These are phyloP conservation scores for Clarias pachynema DNA, from an alignment of 2,797 vertebrate species.

Conservation along the genomic window DNA sequence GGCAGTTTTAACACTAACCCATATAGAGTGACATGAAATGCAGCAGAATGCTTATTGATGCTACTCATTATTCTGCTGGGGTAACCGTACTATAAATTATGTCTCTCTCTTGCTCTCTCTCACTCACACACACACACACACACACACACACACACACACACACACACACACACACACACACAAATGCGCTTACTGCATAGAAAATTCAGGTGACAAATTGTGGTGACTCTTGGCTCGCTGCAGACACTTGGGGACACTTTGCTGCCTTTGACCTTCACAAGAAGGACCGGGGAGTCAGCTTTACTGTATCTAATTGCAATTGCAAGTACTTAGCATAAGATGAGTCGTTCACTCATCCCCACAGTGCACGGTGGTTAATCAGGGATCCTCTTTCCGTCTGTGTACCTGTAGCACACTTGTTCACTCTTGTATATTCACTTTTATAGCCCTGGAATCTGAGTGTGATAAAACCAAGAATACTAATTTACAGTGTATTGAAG, in stretches of 20 bases:
- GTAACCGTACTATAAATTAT: constrained; percentile 2
- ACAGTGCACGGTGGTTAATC: constrained; percentile 20
- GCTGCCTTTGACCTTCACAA: constrained; percentile 39
- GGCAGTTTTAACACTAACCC: constrained; percentile 3
- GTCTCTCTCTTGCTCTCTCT: not conserved
- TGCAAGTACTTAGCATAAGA: constrained; percentile 26
- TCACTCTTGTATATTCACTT: constrained; percentile 41
- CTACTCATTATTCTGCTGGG: not conserved
- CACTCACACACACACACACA: not conserved
- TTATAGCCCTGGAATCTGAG: constrained; percentile 24
- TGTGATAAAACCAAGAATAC: not conserved
- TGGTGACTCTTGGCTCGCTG: not conserved
- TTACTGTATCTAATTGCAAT: constrained; percentile 22
- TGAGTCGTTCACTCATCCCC: constrained; percentile 34
- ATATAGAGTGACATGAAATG: constrained; percentile 17
- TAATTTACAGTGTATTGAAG: not conserved
- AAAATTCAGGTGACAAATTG: not conserved
- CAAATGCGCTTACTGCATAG: not conserved
- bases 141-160: not conserved
- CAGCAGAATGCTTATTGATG: constrained; percentile 14
- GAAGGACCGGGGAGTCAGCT: constrained; percentile 20
- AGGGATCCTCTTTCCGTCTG: constrained; percentile 18
- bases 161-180: not conserved
- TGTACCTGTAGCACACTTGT: constrained; percentile 4
- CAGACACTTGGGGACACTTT: constrained; percentile 14